Conservation (phyloP, 2,797 vertebrate species). For the Rhincodon typus region DNA sequence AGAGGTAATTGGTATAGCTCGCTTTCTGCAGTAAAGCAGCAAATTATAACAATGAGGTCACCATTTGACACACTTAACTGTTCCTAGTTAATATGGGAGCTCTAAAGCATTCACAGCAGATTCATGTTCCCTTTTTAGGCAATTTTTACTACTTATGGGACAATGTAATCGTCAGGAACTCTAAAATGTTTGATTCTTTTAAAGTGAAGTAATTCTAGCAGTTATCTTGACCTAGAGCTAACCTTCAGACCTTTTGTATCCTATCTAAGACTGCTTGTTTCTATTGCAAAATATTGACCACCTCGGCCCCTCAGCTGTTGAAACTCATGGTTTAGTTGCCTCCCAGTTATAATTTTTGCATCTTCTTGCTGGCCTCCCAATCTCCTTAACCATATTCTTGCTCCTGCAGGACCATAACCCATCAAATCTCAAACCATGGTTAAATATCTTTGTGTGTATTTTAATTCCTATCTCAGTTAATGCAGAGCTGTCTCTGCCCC, state of each 20-base stretch:
- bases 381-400: not conserved
- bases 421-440: not conserved
- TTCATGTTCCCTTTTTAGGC: not conserved
- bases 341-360: not conserved
- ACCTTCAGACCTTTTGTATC: not conserved
- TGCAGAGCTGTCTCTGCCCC: not conserved
- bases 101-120: not conserved
- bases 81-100: not conserved
- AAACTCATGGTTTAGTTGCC: not conserved
- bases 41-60: slow-evolving; percentile 2
- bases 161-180: not conserved
- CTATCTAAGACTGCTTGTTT: not conserved
- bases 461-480: not conserved
- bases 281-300: not conserved
- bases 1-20: not conserved
- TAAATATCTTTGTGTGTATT: not conserved
- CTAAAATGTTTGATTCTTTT: not conserved
- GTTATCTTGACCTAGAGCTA: not conserved
- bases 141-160: not conserved
- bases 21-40: not conserved
- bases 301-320: not conserved
- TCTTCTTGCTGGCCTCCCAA: not conserved
- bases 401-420: not conserved
- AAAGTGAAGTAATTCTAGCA: not conserved
- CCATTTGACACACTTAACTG: not conserved